Evolutionary conservation across 2,113 vertebrate genomes (phyloP).

Genomic region (Xiphophorus couchianus): DNA sequence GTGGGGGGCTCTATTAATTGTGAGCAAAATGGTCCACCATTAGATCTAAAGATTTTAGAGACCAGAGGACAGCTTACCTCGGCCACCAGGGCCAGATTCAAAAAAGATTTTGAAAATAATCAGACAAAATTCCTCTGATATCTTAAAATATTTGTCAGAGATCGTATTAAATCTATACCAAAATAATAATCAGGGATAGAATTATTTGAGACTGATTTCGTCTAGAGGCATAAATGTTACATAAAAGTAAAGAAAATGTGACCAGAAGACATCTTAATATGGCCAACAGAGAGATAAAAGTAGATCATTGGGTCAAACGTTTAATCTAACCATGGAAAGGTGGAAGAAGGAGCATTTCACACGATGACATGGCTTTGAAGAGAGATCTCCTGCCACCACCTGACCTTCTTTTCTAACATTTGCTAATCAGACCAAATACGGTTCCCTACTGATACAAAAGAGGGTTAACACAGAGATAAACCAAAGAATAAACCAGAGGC

Average conservation of each 20-base stretch:
- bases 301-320: slow-evolving; percentile 83
- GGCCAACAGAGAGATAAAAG: slow-evolving; percentile 16
- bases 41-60: slow-evolving; percentile 73
- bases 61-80: slow-evolving; percentile 57
- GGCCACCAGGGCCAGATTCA: slow-evolving; percentile 53
- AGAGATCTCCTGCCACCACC: slow-evolving; percentile 71
- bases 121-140: slow-evolving; percentile 15
- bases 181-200: neutral
- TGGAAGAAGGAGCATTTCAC: slow-evolving; percentile 75
- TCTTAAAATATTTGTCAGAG: neutral
- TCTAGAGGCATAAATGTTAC: neutral
- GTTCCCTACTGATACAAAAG: slow-evolving; percentile 82
- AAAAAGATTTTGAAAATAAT: slow-evolving; percentile 50
- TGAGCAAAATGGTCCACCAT: slow-evolving; percentile 76
- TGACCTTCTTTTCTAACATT: slow-evolving; percentile 89
- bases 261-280: neutral
- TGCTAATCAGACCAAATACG: slow-evolving; percentile 88
- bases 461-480: slow-evolving; percentile 80
- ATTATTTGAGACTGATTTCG: neutral
- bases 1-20: slow-evolving; percentile 79
- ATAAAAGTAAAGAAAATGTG: neutral
- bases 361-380: slow-evolving; percentile 84
- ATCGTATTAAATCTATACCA: neutral
- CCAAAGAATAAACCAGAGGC: slow-evolving; percentile 65
- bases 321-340: slow-evolving; percentile 89